Evolutionary conservation across 2,113 vertebrate genomes (phyloP), one percentile per base, ranked within the genome.

Genomic region (Tenebrosternarchus preto): DNA sequence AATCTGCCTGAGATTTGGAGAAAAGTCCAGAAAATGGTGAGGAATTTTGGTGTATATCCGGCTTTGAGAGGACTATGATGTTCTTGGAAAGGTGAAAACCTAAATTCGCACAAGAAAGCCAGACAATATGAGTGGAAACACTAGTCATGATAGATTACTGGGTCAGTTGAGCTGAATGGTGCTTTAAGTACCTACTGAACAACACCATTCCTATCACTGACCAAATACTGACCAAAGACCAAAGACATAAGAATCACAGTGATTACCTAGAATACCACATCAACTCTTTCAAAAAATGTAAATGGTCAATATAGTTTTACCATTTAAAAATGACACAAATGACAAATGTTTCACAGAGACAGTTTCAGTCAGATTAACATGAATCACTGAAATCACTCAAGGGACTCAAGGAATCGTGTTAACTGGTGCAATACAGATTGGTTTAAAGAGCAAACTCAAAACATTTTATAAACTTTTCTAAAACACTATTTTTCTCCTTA

Each of bases 1-100:
- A 80, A 80, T 80, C 69, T 80, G 60, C 53, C 19, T 4, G 22
- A 80, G 69, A 73, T 80, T 73, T 80, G 50, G 24, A 67, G 70
- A 53, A 66, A 80, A 66, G 78, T 73, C 78, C 43, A 22, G 60
- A 67, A 73, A 80, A 73, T 24, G 50, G 71, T 59, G 8, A 33
- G 53, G 29, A 73, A 36, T 53, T n/a, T 15, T 17, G 70, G 50
- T 56, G 78, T 36, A 73, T 71, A 78, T 72, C 27, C 27, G 29
- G 59, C 36, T 55, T 64, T 53, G 55, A 43, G 43, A 64, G 69
- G 29, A 36, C 71, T 73, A 66, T 50, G 27, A 43, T 36, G 61
- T 25, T 20, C 8, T 1, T 22, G n/a, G 7, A 72, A 69, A 66
- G 24, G 59, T 67, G 63, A 1, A 19, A 31, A 19, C 43, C 15